phyloP scores from a whole-genome alignment of 2,888 invertebrate species.

The Acleris cristana region DNA sequence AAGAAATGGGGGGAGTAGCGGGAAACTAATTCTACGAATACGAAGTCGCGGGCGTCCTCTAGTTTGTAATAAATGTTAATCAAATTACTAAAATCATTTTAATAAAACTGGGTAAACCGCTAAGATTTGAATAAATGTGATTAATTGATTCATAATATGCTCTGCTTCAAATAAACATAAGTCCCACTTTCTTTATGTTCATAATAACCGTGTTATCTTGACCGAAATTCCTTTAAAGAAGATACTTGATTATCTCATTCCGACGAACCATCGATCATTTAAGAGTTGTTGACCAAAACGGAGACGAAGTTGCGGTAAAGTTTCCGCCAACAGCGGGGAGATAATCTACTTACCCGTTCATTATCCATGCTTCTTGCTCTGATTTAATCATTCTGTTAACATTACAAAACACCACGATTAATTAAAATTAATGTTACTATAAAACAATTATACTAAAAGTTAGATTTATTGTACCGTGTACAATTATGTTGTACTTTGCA shows the following conservation, averaged over 20 bases:
- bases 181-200: background rate
- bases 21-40: too few species aligned
- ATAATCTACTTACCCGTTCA: slow-evolving; percentile 25
- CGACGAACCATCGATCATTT: slow-evolving; percentile 29
- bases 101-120: too few species aligned
- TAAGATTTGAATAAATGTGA: too few species aligned
- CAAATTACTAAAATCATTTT: too few species aligned
- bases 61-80: too few species aligned
- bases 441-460: too few species aligned
- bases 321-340: slow-evolving; percentile 10
- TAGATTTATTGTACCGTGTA: too few species aligned
- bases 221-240: slow-evolving; percentile 8
- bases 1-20: too few species aligned
- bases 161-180: background rate
- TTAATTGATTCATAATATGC: too few species aligned
- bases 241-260: slow-evolving; percentile 17
- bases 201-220: slow-evolving; percentile 1
- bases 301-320: slow-evolving; percentile 25
- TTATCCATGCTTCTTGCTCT: slow-evolving; percentile 12
- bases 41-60: too few species aligned
- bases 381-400: background rate
- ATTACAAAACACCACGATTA: background rate
- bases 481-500: too few species aligned
- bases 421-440: background rate
- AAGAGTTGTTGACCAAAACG: slow-evolving; percentile 31